These are phyloP conservation scores for Eleginops maclovinus DNA, from an alignment of 2,113 vertebrate genomes.

Conservation along the genomic window DNA sequence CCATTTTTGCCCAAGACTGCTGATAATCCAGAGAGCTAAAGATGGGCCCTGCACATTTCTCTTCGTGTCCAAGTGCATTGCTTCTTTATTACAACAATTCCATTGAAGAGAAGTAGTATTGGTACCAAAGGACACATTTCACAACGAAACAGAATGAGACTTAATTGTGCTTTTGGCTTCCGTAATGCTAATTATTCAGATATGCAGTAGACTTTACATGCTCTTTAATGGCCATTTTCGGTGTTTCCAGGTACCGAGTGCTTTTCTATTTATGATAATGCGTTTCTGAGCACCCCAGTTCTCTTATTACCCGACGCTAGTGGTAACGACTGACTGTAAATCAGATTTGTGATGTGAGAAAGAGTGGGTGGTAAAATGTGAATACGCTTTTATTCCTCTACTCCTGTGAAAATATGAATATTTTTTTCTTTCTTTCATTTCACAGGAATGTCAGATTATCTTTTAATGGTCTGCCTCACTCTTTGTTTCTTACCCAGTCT, in stretches of 20 bases:
- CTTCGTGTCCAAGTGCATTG: background rate
- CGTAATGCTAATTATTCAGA: conserved; percentile 43
- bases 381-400: conserved; percentile 52
- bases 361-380: conserved; percentile 59
- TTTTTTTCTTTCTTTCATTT: conserved; percentile 57
- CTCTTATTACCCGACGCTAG: conserved; percentile 57
- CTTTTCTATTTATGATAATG: conserved; percentile 63
- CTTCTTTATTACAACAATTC: background rate
- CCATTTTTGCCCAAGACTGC: background rate
- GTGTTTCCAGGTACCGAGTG: conserved; percentile 46
- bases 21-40: conserved; percentile 16
- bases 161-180: conserved; percentile 34
- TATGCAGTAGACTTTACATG: conserved; percentile 28
- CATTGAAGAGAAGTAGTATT: conserved; percentile 50
- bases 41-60: conserved; percentile 11
- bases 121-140: conserved; percentile 29
- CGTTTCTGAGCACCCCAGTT: conserved; percentile 43
- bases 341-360: conserved; percentile 58
- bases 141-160: conserved; percentile 47
- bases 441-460: conserved; percentile 59
- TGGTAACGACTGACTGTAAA: conserved; percentile 63
- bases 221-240: conserved; percentile 46
- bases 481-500: conserved; percentile 1
- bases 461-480: conserved; percentile 33
- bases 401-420: conserved; percentile 41